Evolutionary conservation across 2,797 vertebrate species (phyloP), one percentile per base, ranked within the genome.

Genomic region (Gallinago nigripennis): DNA sequence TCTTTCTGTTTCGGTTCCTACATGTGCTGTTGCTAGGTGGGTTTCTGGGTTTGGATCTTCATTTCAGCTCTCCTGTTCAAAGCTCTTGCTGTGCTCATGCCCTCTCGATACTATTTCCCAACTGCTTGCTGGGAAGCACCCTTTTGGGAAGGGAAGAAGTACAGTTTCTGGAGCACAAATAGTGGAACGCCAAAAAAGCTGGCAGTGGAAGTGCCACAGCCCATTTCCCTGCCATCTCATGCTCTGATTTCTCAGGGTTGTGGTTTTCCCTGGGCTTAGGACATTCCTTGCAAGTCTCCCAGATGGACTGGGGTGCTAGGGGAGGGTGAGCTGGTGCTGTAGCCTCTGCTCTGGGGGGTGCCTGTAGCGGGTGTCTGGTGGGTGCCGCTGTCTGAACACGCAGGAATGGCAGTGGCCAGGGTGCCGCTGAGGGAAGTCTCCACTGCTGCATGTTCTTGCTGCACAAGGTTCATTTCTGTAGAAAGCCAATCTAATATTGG

Each of bases 161-260:
- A 12, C 69, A 48, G 12, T 45, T 43, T 23, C 43, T 88, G 48
- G 25, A 37, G 70, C 31, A 66, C 33, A 57, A 81, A 30, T 14
- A 70, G 56, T 4, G 7, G 45, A 46, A 63, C 21, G 23, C 48
- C 17, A 33, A 25, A 35, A 35, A 73, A 54, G 21, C 21, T 68
- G 53, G 5, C 45, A 39, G 3, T 6, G 37, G 39, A 64, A 73
- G n/a, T 15, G 56, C 39, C 48, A 6, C 39, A 19, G 39, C 65
- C 37, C 37, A 1, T 68, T 54, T 82, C 37, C 28, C 53, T 68
- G 41, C 56, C 1, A 0, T 35, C 10, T 30, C 6, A 0, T 31
- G 30, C 78, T 72, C 39, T 43, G 41, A 0, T 66, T 73, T 73
- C 51, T 46, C 35, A 11, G 33, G 57, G 27, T 24, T 39, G 12